These are phyloP conservation scores for Oryzaephilus surinamensis DNA, from an alignment of 1,140 invertebrate species.

Conservation along the genomic window DNA sequence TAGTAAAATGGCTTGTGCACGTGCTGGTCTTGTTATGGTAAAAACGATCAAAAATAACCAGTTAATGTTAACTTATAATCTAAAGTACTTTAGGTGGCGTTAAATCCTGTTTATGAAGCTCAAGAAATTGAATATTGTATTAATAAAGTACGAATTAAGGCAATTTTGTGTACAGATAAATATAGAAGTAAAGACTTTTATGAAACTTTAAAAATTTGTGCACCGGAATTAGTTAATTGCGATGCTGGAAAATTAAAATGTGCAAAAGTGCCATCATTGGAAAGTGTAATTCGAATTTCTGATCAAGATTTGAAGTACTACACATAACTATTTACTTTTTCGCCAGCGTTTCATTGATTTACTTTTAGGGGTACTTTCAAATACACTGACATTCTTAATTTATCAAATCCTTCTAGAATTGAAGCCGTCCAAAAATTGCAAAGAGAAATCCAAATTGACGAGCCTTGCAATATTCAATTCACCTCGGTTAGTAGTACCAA, in stretches of 20 bases:
- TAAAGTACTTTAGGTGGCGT: conserved; percentile 48
- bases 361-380: conserved; percentile 48
- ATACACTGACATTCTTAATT: conserved; percentile 45
- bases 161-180: conserved; percentile 53
- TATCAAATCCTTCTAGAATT: conserved; percentile 27
- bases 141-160: conserved; percentile 65
- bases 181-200: conserved; percentile 66
- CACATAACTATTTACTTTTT: conserved; percentile 2
- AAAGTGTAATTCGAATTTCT: conserved; percentile 16
- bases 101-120: conserved; percentile 76
- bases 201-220: conserved; percentile 45
- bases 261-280: conserved; percentile 26
- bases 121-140: conserved; percentile 70
- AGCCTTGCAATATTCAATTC: conserved; percentile 71
- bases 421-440: conserved; percentile 37
- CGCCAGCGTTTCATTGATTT: conserved; percentile 15
- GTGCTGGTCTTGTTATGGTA: conserved; percentile 74
- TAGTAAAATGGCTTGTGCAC: conserved; percentile 62
- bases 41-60: conserved; percentile 2
- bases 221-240: conserved; percentile 39
- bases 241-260: conserved; percentile 34
- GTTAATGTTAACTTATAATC: neutral
- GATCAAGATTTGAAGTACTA: too few species aligned
- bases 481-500: conserved; percentile 60
- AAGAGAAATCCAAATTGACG: conserved; percentile 49